Conservation (phyloP, 2,797 vertebrate genomes). For the Ciconia nigra region DNA sequence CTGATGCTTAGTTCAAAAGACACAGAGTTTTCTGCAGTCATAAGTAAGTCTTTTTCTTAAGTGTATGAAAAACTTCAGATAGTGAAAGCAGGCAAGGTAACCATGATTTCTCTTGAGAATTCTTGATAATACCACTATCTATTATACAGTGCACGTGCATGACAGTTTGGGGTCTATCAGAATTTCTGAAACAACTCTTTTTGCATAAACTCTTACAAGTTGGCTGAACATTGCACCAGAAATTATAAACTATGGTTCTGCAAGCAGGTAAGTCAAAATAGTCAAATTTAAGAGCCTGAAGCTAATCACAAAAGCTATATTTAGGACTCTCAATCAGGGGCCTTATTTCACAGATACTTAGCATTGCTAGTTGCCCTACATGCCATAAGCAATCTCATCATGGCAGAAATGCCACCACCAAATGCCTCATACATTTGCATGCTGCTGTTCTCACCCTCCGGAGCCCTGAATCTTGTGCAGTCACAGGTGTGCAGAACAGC, state of each 20-base stretch:
- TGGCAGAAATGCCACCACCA: background rate
- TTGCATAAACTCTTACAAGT: background rate
- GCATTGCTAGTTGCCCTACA: slow-evolving; percentile 12
- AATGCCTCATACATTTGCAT: background rate
- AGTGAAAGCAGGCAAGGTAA: slow-evolving; percentile 24
- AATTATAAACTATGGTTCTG: background rate
- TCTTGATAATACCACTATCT: background rate
- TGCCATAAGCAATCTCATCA: slow-evolving; percentile 54
- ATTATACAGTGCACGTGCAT: background rate
- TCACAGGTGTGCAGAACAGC: slow-evolving; percentile 2
- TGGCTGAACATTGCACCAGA: background rate
- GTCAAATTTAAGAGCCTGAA: slow-evolving; percentile 47
- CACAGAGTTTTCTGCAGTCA: background rate
- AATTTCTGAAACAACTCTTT: slow-evolving; percentile 18
- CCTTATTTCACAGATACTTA: slow-evolving; percentile 32
- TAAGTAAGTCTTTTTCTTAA: slow-evolving; percentile 33
- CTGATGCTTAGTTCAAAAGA: background rate
- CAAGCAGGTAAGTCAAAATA: background rate
- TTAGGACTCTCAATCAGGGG: slow-evolving; percentile 38
- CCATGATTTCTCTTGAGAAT: slow-evolving; percentile 26
- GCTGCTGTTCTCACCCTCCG: background rate
- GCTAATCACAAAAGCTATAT: slow-evolving; percentile 53
- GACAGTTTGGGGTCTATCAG: slow-evolving; percentile 47
- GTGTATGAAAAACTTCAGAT: slow-evolving; percentile 25
- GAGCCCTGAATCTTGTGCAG: background rate